Evolutionary conservation across 2,888 invertebrate species (phyloP).

Genomic region (Nymphalis urticae): DNA sequence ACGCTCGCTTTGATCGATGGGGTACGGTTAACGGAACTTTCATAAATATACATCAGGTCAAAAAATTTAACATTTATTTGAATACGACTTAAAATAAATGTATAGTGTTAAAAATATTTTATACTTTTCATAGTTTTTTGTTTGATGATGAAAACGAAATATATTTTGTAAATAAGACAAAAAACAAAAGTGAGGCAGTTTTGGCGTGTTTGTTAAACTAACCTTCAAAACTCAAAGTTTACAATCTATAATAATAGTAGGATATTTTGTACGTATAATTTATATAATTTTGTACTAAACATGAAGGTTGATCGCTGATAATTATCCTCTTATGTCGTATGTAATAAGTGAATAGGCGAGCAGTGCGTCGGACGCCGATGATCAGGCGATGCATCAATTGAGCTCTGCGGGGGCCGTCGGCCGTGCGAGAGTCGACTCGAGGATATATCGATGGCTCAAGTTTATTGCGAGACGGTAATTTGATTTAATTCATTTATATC

Average conservation of each 20-base stretch:
- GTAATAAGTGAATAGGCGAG: slow-evolving; percentile 45
- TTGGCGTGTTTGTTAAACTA: too few relatives aligned
- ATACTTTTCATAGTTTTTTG: too few relatives aligned
- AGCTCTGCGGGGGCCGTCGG: slow-evolving; percentile 68
- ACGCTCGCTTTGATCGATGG: slow-evolving; percentile 54
- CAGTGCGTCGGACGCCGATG: slow-evolving; percentile 44
- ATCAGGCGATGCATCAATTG: slow-evolving; percentile 76
- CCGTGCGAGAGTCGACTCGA: slow-evolving; percentile 24
- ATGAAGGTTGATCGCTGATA: slow-evolving; percentile 37
- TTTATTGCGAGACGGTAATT: slow-evolving; percentile 15
- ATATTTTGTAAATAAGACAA: too few relatives aligned
- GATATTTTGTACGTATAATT: not conserved
- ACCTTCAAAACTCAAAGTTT: too few relatives aligned
- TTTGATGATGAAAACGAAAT: too few relatives aligned
- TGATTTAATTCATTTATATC: slow-evolving; percentile 24
- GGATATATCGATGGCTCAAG: slow-evolving; percentile 31
- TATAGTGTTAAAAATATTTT: too few relatives aligned
- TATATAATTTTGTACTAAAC: slow-evolving; percentile 29
- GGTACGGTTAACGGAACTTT: slow-evolving; percentile 44
- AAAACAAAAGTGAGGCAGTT: too few relatives aligned
- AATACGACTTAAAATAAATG: slow-evolving; percentile 18
- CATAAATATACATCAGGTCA: slow-evolving; percentile 36
- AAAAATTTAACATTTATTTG: slow-evolving; percentile 36
- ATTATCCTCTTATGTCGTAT: slow-evolving; percentile 44
- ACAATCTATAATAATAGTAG: too few relatives aligned